These are phyloP conservation scores for Hycleus phaleratus DNA, from an alignment of 1,140 invertebrate genomes.

Conservation along the genomic window DNA sequence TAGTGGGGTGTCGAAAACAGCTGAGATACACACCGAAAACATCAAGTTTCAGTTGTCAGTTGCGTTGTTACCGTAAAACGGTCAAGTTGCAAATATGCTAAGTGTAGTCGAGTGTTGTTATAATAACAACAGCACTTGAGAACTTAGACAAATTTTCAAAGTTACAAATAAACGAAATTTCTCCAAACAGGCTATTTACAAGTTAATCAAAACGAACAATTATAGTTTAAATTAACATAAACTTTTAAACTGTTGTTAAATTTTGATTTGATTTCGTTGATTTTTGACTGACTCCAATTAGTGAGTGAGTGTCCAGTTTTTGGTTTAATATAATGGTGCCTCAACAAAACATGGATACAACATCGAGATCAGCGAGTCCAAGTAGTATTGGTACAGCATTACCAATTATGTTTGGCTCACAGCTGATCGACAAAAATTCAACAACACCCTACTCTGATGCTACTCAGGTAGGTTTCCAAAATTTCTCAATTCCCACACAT, in stretches of 20 bases:
- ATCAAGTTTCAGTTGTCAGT: slow-evolving; percentile 33
- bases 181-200: too few relatives aligned
- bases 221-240: background rate
- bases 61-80: slow-evolving; percentile 27
- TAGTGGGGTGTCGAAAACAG: slow-evolving; percentile 29
- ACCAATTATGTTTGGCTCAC: slow-evolving; percentile 60
- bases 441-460: slow-evolving; percentile 93
- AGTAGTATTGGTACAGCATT: slow-evolving; percentile 44
- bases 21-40: slow-evolving; percentile 38
- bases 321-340: slow-evolving; percentile 47
- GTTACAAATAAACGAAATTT: background rate
- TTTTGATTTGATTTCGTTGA: slow-evolving; percentile 3
- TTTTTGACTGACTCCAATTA: slow-evolving; percentile 1
- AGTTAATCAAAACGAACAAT: too few relatives aligned
- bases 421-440: slow-evolving; percentile 81
- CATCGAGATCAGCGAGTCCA: slow-evolving; percentile 43
- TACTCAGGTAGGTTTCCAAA: slow-evolving; percentile 68
- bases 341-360: slow-evolving; percentile 46
- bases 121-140: slow-evolving; percentile 23
- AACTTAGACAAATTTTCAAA: slow-evolving; percentile 27
- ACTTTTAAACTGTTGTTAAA: background rate
- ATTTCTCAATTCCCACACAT: background rate
- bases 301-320: slow-evolving; percentile 16
- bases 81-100: slow-evolving; percentile 27
- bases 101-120: slow-evolving; percentile 27